Base-by-base conservation (phyloP, 2,113 vertebrate species). In the Laticauda colubrina region DNA sequence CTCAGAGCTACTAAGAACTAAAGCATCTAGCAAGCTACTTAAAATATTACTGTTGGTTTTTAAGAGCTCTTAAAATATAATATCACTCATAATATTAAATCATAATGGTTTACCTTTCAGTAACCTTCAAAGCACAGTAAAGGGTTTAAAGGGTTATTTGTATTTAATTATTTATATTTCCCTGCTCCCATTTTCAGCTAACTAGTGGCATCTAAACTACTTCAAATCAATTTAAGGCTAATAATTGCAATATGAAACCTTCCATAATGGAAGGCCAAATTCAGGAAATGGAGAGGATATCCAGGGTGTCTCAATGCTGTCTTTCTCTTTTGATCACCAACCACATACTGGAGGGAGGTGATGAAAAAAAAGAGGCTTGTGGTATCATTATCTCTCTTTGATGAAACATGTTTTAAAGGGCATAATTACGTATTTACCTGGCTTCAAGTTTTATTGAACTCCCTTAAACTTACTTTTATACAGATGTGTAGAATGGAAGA, bases 1-100 rank as follows among this genome's bases (percentile, higher is more conserved):
- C 0, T 99, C 98, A 8, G 98, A 98, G 93, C 97, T 98, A 89
- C 97, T 98, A 87, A 98, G 97, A 96, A 99, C 98, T 12, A 98
- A 98, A 95, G 98, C 98, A 59, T 98, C 99, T 54, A 96, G 99
- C 99, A 97, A 93, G 98, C 97, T 94, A 24, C 11, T 14, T 64
- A 21, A 6, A 5, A 69, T 90, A 4, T 43, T 53, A 5, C 0
- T 5, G 0, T 1, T 0, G 0, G 51, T 61, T 43, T 51, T 43
- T 57, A 85, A 54, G 59, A 91, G 18, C 2, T 23, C 21, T 45
- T 39, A 34, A 85, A 85, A 91, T n/a, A 39, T 21, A 57, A 34
- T 5, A 24, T 3, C 24, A 2, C 59, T 85, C 75, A n/a, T 7
- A 90, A 90, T 59, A 34, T 26, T 34, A 59, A 53, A 59, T 89